A percentile compares a stretch with the other conserved stretches of the same genome.
Evolutionary conservation across 2,113 vertebrate genomes (phyloP).

Genomic region (Ptilonorhynchus violaceus): DNA sequence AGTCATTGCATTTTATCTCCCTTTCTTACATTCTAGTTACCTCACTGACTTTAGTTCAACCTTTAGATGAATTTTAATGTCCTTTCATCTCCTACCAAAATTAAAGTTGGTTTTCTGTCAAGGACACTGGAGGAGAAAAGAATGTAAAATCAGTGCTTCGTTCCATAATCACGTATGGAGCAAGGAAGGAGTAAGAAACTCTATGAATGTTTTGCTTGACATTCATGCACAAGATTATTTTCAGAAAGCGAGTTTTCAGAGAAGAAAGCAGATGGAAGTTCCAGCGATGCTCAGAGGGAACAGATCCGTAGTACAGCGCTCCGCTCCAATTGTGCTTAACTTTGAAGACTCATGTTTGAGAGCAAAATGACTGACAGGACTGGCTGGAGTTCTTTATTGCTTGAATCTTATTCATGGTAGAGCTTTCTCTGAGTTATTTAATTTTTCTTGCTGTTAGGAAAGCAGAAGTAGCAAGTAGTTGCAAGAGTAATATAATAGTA

Average conservation of each 20-base stretch:
- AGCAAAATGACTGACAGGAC: background rate
- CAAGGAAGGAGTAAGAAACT: background rate
- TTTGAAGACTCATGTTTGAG: background rate
- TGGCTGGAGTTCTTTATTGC: background rate
- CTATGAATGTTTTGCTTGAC: background rate
- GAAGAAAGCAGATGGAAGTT: background rate
- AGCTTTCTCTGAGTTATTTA: background rate
- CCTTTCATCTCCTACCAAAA: background rate
- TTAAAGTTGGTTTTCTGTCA: background rate
- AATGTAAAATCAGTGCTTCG: background rate
- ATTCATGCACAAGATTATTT: background rate
- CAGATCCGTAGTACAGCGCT: background rate
- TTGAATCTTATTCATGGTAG: background rate
- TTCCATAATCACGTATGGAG: background rate
- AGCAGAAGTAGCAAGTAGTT: background rate
- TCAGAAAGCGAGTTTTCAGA: background rate
- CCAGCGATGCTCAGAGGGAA: background rate
- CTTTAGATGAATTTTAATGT: background rate
- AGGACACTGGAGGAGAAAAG: background rate
- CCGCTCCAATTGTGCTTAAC: background rate
- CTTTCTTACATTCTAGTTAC: background rate
- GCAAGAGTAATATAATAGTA: background rate
- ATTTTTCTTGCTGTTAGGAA: background rate
- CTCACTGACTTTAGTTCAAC: background rate
- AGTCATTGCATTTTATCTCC: background rate